Conservation (phyloP, 2,888 invertebrate genomes). For the Drosophila anomalata region DNA sequence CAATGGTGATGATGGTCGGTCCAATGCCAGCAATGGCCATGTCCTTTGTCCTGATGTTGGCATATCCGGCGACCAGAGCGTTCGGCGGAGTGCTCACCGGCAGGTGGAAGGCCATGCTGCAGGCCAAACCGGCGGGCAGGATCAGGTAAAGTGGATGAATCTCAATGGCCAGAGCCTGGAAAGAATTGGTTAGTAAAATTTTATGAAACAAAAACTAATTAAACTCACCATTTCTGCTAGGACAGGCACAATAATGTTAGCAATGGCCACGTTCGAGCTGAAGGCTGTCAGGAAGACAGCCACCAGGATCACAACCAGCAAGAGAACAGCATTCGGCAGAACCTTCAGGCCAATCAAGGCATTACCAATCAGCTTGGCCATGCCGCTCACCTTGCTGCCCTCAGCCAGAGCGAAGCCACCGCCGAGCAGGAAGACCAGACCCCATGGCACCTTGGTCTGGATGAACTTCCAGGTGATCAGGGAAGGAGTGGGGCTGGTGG, state of each 20-base stretch:
- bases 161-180: conserved; percentile 88
- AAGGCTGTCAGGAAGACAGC: conserved; percentile 94
- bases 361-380: conserved; percentile 90
- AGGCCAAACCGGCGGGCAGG: conserved; percentile 94
- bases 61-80: conserved; percentile 94
- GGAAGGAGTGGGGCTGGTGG: conserved; percentile 87
- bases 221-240: conserved; percentile 89
- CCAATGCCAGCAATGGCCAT: conserved; percentile 92
- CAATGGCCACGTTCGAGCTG: conserved; percentile 95
- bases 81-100: conserved; percentile 98
- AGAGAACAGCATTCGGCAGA: conserved; percentile 87
- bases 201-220: conserved; percentile 4
- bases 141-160: conserved; percentile 95
- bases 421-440: conserved; percentile 92
- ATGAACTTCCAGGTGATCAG: conserved; percentile 93
- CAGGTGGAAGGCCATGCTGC: conserved; percentile 96
- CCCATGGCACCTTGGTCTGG: conserved; percentile 95
- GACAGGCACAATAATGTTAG: conserved; percentile 94
- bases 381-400: conserved; percentile 91
- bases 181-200: neutral
- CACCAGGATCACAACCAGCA: conserved; percentile 90
- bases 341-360: conserved; percentile 88
- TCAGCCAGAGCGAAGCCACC: conserved; percentile 96
- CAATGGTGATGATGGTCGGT: conserved; percentile 90
- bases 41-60: conserved; percentile 90